These are phyloP conservation scores for Sesamia inferens DNA, from an alignment of 2,888 invertebrate species.

Conservation along the genomic window DNA sequence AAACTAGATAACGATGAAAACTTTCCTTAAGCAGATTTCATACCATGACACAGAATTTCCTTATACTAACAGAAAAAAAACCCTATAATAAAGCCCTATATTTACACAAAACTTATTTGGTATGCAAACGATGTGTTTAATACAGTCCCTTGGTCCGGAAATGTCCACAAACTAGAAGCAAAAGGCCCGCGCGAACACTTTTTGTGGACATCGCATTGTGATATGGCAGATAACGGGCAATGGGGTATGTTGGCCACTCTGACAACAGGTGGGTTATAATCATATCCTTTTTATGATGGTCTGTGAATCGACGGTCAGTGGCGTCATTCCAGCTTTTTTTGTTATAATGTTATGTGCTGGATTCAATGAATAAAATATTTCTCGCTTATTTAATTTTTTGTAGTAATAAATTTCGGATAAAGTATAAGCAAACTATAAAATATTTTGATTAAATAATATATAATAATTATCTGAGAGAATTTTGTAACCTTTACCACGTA, in stretches of 20 bases:
- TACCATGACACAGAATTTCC: slow-evolving; percentile 11
- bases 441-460: too few relatives aligned
- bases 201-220: not conserved
- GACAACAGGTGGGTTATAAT: slow-evolving; percentile 53
- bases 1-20: slow-evolving; percentile 6
- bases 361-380: not conserved
- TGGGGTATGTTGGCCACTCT: not conserved
- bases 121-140: slow-evolving; percentile 48
- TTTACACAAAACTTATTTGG: slow-evolving; percentile 14
- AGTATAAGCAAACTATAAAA: too few relatives aligned
- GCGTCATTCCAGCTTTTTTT: slow-evolving; percentile 1
- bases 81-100: not conserved
- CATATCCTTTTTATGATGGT: slow-evolving; percentile 38
- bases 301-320: slow-evolving; percentile 10
- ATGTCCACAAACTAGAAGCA: slow-evolving; percentile 6
- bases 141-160: slow-evolving; percentile 15
- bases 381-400: not conserved
- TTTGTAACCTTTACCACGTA: too few relatives aligned
- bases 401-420: not conserved
- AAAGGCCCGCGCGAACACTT: not conserved
- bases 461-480: too few relatives aligned
- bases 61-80: not conserved
- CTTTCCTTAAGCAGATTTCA: slow-evolving; percentile 14
- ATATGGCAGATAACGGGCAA: slow-evolving; percentile 36
- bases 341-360: not conserved